Conservation (phyloP, 2,888 invertebrate species). For the Nebria brevicollis region DNA sequence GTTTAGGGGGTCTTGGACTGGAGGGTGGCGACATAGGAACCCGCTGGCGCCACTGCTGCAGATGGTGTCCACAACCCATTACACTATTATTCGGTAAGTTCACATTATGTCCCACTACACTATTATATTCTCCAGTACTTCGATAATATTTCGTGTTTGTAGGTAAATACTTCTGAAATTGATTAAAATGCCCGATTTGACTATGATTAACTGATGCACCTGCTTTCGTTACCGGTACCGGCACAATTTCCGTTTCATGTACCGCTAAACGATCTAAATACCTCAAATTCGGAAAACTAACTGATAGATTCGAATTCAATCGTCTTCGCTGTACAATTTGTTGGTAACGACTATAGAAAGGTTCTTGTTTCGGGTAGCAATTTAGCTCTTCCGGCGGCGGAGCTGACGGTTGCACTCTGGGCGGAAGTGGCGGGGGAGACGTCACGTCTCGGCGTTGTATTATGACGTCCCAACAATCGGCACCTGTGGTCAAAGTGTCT, state of each 20-base stretch:
- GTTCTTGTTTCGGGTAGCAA: slow-evolving; percentile 44
- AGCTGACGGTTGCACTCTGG: slow-evolving; percentile 57
- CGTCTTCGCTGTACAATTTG: slow-evolving; percentile 6
- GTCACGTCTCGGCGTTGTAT: slow-evolving; percentile 54
- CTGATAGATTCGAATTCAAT: slow-evolving; percentile 18
- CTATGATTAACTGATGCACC: too few relatives aligned
- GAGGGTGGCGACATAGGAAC: slow-evolving; percentile 39
- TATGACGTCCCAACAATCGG: slow-evolving; percentile 58
- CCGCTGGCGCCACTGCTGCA: too few relatives aligned
- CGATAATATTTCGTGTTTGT: background rate
- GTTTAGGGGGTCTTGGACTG: slow-evolving; percentile 48
- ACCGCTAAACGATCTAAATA: slow-evolving; percentile 9
- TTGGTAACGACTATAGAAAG: slow-evolving; percentile 36
- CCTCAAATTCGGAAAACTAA: slow-evolving; percentile 37
- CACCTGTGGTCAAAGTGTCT: background rate
- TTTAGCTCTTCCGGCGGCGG: slow-evolving; percentile 54
- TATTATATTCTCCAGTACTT: slow-evolving; percentile 6
- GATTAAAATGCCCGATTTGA: slow-evolving; percentile 9
- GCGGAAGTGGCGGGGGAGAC: slow-evolving; percentile 52
- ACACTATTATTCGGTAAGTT: slow-evolving; percentile 1
- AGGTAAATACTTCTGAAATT: background rate
- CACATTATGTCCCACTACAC: background rate
- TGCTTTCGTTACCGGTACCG: slow-evolving; percentile 3
- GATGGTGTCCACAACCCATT: slow-evolving; percentile 18
- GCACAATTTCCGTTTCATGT: slow-evolving; percentile 1